phyloP scores from a whole-genome alignment of 2,888 invertebrate species.

The Cephus nigrinus region DNA sequence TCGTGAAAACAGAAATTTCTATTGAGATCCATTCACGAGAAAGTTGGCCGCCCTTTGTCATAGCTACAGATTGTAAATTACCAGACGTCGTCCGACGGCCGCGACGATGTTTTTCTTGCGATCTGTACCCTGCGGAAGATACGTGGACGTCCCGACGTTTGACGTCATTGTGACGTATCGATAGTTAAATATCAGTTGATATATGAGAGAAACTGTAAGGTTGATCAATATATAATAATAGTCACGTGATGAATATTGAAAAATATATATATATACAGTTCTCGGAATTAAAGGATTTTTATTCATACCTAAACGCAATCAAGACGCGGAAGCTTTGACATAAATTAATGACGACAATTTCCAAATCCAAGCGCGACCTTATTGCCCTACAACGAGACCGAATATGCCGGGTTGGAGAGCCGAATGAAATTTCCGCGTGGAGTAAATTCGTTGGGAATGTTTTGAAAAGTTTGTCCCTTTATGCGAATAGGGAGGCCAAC shows the following conservation, averaged over 20 bases:
- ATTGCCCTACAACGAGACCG: not conserved
- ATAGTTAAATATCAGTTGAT: too few species aligned
- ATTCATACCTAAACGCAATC: not conserved
- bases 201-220: too few species aligned
- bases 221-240: too few species aligned
- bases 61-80: slow-evolving; percentile 47
- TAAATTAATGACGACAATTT: not conserved
- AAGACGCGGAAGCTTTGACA: not conserved
- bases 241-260: too few species aligned
- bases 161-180: too few species aligned
- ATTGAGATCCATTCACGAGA: slow-evolving; percentile 41
- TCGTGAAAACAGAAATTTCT: slow-evolving; percentile 13
- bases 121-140: not conserved
- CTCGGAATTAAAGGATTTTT: not conserved
- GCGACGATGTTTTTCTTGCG: slow-evolving; percentile 24
- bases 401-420: not conserved
- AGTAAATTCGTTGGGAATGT: slow-evolving; percentile 46
- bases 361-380: not conserved
- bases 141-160: not conserved
- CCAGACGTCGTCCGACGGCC: slow-evolving; percentile 26
- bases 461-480: slow-evolving; percentile 25
- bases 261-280: not conserved
- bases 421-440: slow-evolving; percentile 46
- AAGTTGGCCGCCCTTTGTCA: slow-evolving; percentile 46
- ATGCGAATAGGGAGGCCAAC: not conserved